Conservation (phyloP, 2,113 vertebrate genomes). For the Pseudopodoces humilis region DNA sequence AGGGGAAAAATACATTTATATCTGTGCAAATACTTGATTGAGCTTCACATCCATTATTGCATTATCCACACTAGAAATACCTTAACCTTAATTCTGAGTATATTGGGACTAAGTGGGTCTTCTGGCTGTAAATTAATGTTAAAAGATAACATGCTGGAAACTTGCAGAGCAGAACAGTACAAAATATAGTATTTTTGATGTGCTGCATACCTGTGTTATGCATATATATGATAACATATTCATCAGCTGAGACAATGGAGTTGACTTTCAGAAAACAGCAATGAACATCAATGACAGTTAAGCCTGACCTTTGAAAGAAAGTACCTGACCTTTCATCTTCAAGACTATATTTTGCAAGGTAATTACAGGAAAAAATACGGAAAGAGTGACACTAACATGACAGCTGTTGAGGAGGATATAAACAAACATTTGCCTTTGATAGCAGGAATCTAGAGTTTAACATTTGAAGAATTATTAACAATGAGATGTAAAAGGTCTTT, state of each 20-base stretch:
- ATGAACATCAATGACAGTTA: slow-evolving; percentile 25
- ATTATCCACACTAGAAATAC: background rate
- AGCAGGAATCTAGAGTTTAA: slow-evolving; percentile 29
- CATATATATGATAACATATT: background rate
- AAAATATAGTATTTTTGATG: background rate
- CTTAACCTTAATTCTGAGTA: background rate
- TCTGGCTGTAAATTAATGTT: background rate
- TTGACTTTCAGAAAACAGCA: slow-evolving; percentile 19
- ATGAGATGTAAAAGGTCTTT: slow-evolving; percentile 15
- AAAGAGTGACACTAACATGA: slow-evolving; percentile 4
- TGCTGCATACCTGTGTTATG: background rate
- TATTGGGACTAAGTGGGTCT: background rate
- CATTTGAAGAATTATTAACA: slow-evolving; percentile 25
- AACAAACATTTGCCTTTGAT: slow-evolving; percentile 27
- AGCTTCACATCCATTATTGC: background rate
- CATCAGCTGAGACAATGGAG: background rate
- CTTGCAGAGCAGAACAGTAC: background rate
- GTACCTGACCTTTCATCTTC: slow-evolving; percentile 41
- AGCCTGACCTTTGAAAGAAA: slow-evolving; percentile 50
- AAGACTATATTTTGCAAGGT: slow-evolving; percentile 30
- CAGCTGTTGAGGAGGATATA: slow-evolving; percentile 13
- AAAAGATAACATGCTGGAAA: background rate
- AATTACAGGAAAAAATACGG: slow-evolving; percentile 21
- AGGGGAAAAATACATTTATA: background rate
- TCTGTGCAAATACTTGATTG: background rate